Base-by-base conservation (phyloP, 1,140 invertebrate species). In the Drosophila orena region DNA sequence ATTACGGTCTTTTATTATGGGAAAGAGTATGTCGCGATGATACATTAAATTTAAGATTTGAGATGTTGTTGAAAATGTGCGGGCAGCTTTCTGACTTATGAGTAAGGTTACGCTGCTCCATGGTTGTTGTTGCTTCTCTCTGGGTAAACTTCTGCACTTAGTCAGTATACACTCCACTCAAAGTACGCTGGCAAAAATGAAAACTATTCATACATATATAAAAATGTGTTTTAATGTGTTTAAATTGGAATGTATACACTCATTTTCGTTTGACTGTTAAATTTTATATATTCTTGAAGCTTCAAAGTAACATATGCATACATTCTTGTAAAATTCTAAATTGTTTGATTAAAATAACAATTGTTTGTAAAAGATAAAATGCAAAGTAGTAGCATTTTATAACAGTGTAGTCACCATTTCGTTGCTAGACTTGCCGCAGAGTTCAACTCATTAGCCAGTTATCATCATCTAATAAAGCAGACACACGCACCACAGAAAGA, bases 401-500 rank as follows among this genome's bases (percentile, higher is more conserved):
- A 20, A 17, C 46, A 0, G 37, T 68, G 60, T 15, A 40, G 44
- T 37, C 38, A 81, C 72, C 77, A 69, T 86, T 78, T 76, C 77
- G 60, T 75, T 61, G 56, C 40, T 75, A n/a, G 71, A 65, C 76
- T 76, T 83, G 71, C 74, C 76, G 71, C 76, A 60, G 61, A 80
- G 81, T 85, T 57, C 81, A 90, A 73, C 84, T 88, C 84, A 88
- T 88, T 88, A 88, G 84, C 84, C 79, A 84, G 84, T 89, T 88
- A 88, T 88, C 84, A 88, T 89, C 84, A 88, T 77, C 84, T 88
- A 89, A 88, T 88, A 88, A 88, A 88, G 84, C 72, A 69, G 54
- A 62, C 79, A 66, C 81, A 78, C 73, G 73, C 81, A 81, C 72
- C 40, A 8, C 10, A 53, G 55, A 34, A 27, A 53, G 38, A n/a